Evolutionary conservation across 2,888 invertebrate genomes (phyloP).

Genomic region (Eupithecia dodoneata): DNA sequence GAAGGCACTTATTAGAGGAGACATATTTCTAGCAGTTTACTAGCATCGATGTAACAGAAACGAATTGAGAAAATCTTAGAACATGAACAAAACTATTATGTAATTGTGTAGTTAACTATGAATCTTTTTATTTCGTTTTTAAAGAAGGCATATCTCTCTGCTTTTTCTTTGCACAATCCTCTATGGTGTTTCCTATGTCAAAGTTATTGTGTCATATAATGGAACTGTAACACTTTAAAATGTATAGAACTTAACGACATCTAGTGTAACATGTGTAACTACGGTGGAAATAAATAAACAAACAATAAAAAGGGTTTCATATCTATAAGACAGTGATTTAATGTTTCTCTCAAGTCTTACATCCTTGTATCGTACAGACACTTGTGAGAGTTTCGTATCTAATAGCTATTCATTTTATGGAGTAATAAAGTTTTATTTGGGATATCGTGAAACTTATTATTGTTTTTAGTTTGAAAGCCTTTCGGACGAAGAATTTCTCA

Average conservation of each 20-base stretch:
- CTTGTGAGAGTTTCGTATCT: slow-evolving; percentile 6
- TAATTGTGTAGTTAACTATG: neutral
- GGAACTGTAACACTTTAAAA: too few species aligned
- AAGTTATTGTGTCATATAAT: too few species aligned
- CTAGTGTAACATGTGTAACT: too few species aligned
- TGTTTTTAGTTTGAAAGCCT: slow-evolving; percentile 25
- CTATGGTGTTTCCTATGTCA: too few species aligned
- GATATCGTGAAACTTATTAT: slow-evolving; percentile 27
- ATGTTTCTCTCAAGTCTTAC: neutral
- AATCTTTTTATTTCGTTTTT: too few species aligned
- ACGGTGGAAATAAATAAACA: too few species aligned
- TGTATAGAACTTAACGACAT: too few species aligned
- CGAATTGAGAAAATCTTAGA: neutral
- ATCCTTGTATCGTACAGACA: neutral
- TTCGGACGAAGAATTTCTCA: slow-evolving; percentile 19
- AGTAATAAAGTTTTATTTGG: slow-evolving; percentile 9
- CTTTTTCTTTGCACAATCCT: too few species aligned
- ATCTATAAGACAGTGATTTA: neutral
- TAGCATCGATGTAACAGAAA: neutral
- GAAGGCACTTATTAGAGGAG: neutral
- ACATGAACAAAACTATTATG: neutral
- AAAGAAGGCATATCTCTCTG: too few species aligned
- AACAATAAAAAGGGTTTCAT: neutral
- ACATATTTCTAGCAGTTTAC: neutral
- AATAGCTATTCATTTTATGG: slow-evolving; percentile 1